Evolutionary conservation across 2,797 vertebrate genomes (phyloP).

Genomic region (Trachurus trachurus): DNA sequence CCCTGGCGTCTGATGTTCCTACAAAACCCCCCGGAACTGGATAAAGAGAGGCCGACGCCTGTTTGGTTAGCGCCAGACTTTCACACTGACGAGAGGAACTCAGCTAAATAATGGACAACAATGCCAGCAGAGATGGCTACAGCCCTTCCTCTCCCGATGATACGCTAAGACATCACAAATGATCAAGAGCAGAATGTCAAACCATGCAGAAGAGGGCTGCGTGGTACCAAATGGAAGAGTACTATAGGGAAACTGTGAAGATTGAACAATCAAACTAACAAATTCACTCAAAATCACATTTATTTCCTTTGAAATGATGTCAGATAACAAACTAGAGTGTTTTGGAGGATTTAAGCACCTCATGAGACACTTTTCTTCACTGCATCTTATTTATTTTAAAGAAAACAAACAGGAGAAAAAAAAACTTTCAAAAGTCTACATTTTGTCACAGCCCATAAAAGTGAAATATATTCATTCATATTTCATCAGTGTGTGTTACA

Average conservation of each 20-base stretch:
- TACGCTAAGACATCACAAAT: conserved; percentile 81
- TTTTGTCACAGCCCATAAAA: neutral
- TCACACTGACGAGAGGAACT: conserved; percentile 84
- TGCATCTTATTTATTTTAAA: neutral
- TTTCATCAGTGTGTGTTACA: neutral
- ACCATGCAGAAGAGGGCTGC: conserved; percentile 69
- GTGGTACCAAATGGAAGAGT: conserved; percentile 12
- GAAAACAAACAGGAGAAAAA: neutral
- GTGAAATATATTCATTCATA: neutral
- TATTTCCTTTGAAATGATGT: neutral
- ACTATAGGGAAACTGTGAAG: neutral
- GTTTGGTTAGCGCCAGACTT: conserved; percentile 84
- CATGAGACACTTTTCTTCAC: neutral
- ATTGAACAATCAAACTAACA: neutral
- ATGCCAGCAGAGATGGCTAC: conserved; percentile 74
- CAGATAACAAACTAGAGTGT: neutral
- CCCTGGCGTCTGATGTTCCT: conserved; percentile 64
- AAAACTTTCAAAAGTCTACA: neutral
- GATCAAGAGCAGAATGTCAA: conserved; percentile 76
- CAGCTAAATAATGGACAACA: conserved; percentile 86
- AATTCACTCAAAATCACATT: neutral
- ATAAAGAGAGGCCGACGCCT: conserved; percentile 73
- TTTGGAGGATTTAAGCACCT: neutral
- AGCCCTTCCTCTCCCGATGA: conserved; percentile 80
- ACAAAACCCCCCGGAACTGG: conserved; percentile 77